phyloP scores from a whole-genome alignment of 2,113 vertebrate genomes.

The Oncorhynchus mykiss region DNA sequence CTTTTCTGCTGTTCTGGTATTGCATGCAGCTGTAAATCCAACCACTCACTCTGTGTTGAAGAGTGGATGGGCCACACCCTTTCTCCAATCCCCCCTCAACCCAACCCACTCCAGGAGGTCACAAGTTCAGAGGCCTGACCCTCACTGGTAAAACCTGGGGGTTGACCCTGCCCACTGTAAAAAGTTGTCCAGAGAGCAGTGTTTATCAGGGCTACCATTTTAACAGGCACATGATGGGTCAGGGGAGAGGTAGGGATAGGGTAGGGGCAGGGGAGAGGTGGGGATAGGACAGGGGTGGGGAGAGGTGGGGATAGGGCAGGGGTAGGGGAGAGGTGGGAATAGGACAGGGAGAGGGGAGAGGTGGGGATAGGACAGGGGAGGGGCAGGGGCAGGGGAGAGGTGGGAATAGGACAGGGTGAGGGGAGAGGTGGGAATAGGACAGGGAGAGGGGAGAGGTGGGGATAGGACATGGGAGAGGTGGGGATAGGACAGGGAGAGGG shows the following conservation, averaged over 20 bases:
- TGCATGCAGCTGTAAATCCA: slow-evolving; percentile 80
- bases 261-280: neutral
- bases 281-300: no score
- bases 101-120: slow-evolving; percentile 66
- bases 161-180: slow-evolving; percentile 74
- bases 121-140: slow-evolving; percentile 74
- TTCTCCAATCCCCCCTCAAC: slow-evolving; percentile 21
- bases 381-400: no score
- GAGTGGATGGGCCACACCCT: slow-evolving; percentile 43
- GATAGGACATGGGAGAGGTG: no score
- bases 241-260: slow-evolving; percentile 25
- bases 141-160: slow-evolving; percentile 73
- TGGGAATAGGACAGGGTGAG: no score
- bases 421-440: no score
- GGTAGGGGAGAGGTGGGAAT: neutral
- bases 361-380: neutral
- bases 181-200: slow-evolving; percentile 55
- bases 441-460: no score
- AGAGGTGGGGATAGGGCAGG: neutral
- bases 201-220: slow-evolving; percentile 62
- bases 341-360: neutral
- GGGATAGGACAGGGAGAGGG: slow-evolving; percentile 13
- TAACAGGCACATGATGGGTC: slow-evolving; percentile 50
- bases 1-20: slow-evolving; percentile 80
- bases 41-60: slow-evolving; percentile 73